Evolutionary conservation across 2,888 invertebrate species (phyloP).

Genomic region (Noctuana brunneofusca): DNA sequence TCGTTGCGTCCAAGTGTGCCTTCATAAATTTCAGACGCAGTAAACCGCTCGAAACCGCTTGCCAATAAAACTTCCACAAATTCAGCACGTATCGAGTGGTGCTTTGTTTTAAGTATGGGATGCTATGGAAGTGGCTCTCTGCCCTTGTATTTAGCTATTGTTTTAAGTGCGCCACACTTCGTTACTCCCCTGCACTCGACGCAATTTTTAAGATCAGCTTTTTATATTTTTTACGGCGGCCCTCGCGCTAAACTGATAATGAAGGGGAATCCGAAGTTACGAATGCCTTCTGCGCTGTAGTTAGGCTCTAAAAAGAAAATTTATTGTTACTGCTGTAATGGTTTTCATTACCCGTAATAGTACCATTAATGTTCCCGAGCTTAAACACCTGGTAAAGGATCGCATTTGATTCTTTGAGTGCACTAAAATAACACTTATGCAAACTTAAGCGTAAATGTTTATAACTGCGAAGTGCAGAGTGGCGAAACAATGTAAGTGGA

Average conservation of each 20-base stretch:
- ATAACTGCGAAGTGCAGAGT: neutral
- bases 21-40: conserved; percentile 69
- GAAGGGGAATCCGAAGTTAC: conserved; percentile 58
- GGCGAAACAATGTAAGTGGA: neutral
- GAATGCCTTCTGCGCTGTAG: conserved; percentile 51
- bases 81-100: conserved; percentile 80
- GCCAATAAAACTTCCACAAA: conserved; percentile 72
- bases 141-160: conserved; percentile 80
- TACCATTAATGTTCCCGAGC: conserved; percentile 63
- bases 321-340: conserved; percentile 72
- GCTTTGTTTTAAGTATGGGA: conserved; percentile 70
- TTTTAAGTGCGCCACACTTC: conserved; percentile 80
- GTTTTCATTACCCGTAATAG: conserved; percentile 68
- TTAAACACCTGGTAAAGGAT: conserved; percentile 60
- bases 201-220: conserved; percentile 69
- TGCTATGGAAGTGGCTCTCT: conserved; percentile 49
- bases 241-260: conserved; percentile 79
- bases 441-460: conserved; percentile 12
- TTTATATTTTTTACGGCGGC: conserved; percentile 70
- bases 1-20: conserved; percentile 62
- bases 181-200: conserved; percentile 75
- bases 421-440: conserved; percentile 9
- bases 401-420: conserved; percentile 10
- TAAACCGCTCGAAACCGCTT: conserved; percentile 65
- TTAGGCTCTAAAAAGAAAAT: conserved; percentile 69